Percentiles rank a stretch among this genome's conserved stretches.
phyloP scores from a whole-genome alignment of 2,888 invertebrate genomes.

The Ichneumoninae sp. region DNA sequence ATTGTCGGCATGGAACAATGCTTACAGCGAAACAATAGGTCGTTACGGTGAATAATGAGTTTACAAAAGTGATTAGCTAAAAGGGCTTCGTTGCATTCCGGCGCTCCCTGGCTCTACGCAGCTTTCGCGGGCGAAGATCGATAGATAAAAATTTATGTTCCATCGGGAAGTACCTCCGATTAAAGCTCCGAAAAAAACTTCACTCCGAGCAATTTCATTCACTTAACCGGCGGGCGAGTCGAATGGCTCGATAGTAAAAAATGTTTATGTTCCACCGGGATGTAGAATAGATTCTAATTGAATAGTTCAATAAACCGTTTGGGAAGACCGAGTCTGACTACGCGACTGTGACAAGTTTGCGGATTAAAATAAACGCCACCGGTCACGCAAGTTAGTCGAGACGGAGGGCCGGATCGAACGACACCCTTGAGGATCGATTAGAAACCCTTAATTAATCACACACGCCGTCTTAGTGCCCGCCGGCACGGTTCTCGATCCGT shows the following conservation, averaged over 20 bases:
- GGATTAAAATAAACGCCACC: conserved; percentile 19
- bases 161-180: neutral
- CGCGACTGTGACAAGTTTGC: neutral
- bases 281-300: neutral
- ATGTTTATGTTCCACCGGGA: neutral
- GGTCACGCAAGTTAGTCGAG: conserved; percentile 28
- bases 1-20: conserved; percentile 52
- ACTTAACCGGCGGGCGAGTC: no score
- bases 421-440: conserved; percentile 61
- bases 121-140: neutral
- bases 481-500: conserved; percentile 40
- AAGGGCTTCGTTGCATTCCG: conserved; percentile 32
- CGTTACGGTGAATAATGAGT: conserved; percentile 63
- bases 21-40: conserved; percentile 57
- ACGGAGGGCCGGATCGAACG: conserved; percentile 28
- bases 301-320: conserved; percentile 12
- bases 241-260: neutral
- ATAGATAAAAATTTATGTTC: neutral
- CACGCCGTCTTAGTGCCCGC: conserved; percentile 45
- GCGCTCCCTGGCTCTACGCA: neutral
- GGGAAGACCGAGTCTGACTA: neutral
- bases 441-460: conserved; percentile 63
- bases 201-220: neutral
- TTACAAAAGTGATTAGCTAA: conserved; percentile 64
- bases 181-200: neutral